Evolutionary conservation across 2,888 invertebrate genomes (phyloP).

Genomic region (Eilema caniola): DNA sequence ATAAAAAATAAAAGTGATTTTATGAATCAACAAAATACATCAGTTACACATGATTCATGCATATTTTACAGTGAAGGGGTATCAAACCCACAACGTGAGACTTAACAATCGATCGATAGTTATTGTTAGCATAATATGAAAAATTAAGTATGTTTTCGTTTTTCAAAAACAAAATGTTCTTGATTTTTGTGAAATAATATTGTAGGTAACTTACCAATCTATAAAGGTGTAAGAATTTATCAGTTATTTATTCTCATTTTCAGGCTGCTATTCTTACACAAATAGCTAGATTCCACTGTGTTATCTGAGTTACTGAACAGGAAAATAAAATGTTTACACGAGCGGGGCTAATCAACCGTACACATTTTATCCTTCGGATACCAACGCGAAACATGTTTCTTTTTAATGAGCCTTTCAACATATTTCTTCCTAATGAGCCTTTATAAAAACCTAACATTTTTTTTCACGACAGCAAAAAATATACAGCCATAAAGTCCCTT

Average conservation of each 20-base stretch:
- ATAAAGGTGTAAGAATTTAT: not conserved
- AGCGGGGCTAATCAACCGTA: slow-evolving; percentile 25
- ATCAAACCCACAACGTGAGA: too few relatives aligned
- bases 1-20: too few relatives aligned
- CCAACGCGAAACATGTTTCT: slow-evolving; percentile 15
- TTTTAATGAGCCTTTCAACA: slow-evolving; percentile 21
- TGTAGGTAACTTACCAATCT: not conserved
- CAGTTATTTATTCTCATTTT: not conserved
- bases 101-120: too few relatives aligned
- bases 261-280: slow-evolving; percentile 4
- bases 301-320: slow-evolving; percentile 30
- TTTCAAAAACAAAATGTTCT: too few relatives aligned
- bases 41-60: too few relatives aligned
- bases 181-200: too few relatives aligned
- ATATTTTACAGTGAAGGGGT: too few relatives aligned
- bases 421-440: slow-evolving; percentile 23
- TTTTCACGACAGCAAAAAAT: slow-evolving; percentile 1
- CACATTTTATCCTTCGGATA: slow-evolving; percentile 20
- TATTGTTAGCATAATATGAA: too few relatives aligned
- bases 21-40: too few relatives aligned
- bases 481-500: slow-evolving; percentile 13
- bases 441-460: not conserved
- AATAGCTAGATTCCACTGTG: slow-evolving; percentile 21
- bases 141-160: too few relatives aligned
- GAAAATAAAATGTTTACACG: slow-evolving; percentile 33